These are phyloP conservation scores for Noctua janthina DNA, from an alignment of 2,888 invertebrate species.

Conservation along the genomic window DNA sequence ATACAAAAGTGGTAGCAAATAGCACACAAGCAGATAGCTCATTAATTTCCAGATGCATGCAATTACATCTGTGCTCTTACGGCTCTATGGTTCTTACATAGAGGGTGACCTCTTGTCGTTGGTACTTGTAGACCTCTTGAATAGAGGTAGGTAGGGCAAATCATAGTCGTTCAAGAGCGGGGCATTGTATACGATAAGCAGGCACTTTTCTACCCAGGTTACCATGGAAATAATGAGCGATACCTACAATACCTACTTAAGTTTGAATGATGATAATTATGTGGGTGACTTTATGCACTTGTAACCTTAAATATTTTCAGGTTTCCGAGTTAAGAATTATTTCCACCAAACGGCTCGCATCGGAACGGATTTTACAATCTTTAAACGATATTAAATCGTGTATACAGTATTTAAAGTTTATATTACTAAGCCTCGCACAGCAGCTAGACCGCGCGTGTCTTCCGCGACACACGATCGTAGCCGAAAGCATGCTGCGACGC, in stretches of 20 bases:
- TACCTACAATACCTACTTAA: background rate
- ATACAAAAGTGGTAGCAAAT: constrained; percentile 3
- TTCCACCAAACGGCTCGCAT: too few relatives aligned
- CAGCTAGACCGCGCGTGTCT: too few relatives aligned
- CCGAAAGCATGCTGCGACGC: too few relatives aligned
- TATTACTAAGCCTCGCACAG: too few relatives aligned
- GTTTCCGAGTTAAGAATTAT: background rate
- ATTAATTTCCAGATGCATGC: background rate
- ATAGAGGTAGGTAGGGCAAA: background rate
- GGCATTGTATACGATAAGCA: constrained; percentile 18
- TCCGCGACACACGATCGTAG: too few relatives aligned
- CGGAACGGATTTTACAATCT: too few relatives aligned
- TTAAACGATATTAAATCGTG: too few relatives aligned
- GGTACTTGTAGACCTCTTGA: constrained; percentile 19
- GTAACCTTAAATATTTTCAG: background rate
- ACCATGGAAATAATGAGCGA: background rate
- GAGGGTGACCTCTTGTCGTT: constrained; percentile 10
- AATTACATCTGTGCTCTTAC: background rate
- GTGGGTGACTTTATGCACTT: background rate
- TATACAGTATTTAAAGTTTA: too few relatives aligned
- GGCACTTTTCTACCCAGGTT: background rate
- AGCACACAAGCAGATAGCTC: background rate
- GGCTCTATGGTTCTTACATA: background rate
- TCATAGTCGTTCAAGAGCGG: background rate
- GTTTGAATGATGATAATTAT: background rate